A percentile compares a stretch with the other conserved stretches of the same genome.
phyloP scores from a whole-genome alignment of 2,113 vertebrate genomes.

The Zosterops pallidus region DNA sequence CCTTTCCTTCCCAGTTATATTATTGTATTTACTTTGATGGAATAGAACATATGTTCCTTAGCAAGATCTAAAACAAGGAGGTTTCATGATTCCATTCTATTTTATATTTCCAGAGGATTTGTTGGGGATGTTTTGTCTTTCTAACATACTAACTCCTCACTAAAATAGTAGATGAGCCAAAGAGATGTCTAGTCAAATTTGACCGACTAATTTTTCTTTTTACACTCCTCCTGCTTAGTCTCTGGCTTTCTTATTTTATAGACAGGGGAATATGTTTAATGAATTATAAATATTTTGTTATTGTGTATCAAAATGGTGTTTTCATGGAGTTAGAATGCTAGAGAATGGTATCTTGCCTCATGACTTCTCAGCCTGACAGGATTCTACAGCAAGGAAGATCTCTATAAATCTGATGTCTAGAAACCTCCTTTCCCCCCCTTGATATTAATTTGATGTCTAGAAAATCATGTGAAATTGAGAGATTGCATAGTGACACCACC shows the following conservation, averaged over 20 bases:
- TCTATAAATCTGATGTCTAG: not conserved
- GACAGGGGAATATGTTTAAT: not conserved
- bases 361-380: not conserved
- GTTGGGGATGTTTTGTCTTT: not conserved
- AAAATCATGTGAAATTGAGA: not conserved
- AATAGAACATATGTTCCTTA: not conserved
- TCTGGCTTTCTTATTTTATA: not conserved
- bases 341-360: not conserved
- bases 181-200: not conserved
- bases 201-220: not conserved
- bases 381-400: not conserved
- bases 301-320: not conserved
- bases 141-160: rapidly evolving
- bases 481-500: not conserved
- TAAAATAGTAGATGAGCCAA: not conserved
- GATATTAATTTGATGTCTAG: not conserved
- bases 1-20: not conserved
- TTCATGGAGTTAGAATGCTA: not conserved
- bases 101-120: not conserved
- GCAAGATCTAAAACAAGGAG: not conserved
- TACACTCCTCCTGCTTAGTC: not conserved
- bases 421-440: rapidly evolving
- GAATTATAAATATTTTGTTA: not conserved
- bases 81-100: not conserved
- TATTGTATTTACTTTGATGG: not conserved